Conservation (phyloP, 2,113 vertebrate species). For the Vimba vimba region DNA sequence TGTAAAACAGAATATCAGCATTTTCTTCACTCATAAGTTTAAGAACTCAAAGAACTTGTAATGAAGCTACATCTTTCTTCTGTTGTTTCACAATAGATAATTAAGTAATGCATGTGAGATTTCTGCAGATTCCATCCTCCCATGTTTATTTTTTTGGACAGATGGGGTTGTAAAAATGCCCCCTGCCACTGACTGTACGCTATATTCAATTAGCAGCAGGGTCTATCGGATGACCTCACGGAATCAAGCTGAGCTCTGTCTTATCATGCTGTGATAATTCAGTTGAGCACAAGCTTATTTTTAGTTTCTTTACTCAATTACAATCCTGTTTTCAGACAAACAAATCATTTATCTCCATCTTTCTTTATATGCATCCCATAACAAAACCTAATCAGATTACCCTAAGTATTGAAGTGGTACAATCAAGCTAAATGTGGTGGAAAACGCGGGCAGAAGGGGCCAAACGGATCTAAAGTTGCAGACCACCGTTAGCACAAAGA, state of each 20-base stretch:
- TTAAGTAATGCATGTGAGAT: background rate
- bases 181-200: background rate
- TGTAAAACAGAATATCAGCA: too few species aligned
- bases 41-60: too few species aligned
- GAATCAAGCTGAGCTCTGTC: background rate
- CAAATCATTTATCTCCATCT: constrained; percentile 21
- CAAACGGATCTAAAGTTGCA: background rate
- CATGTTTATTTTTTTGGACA: constrained; percentile 5
- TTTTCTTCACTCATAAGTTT: too few species aligned
- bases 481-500: background rate
- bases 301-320: constrained; percentile 15
- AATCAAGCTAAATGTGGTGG: constrained; percentile 15
- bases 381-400: constrained; percentile 11
- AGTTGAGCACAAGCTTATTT: constrained; percentile 15
- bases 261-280: constrained; percentile 27
- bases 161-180: constrained; percentile 6
- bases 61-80: too few species aligned
- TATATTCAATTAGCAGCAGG: constrained; percentile 4
- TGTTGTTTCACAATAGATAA: too few species aligned
- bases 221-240: background rate
- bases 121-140: background rate
- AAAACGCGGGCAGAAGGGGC: background rate
- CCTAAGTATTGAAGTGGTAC: background rate
- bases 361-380: background rate
- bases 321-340: constrained; percentile 29